These are phyloP conservation scores for Avahi laniger DNA, from an alignment of 2,797 vertebrate genomes.

Conservation along the genomic window DNA sequence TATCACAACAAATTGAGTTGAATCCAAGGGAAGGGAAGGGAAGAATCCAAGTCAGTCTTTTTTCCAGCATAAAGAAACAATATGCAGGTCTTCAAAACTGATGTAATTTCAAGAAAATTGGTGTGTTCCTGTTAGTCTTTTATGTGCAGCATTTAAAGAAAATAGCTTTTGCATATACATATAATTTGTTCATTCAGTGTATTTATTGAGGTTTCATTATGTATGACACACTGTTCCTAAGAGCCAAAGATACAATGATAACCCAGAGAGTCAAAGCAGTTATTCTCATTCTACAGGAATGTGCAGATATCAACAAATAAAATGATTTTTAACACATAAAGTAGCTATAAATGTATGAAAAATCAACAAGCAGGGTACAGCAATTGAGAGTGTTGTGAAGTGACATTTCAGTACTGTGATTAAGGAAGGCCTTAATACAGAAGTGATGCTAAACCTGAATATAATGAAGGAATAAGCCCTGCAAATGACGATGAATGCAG, in stretches of 20 bases:
- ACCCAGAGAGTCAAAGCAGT: neutral
- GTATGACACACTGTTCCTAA: neutral
- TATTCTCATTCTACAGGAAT: neutral
- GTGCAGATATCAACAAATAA: neutral
- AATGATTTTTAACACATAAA: neutral
- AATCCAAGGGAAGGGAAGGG: neutral
- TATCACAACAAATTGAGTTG: neutral
- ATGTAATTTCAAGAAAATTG: neutral
- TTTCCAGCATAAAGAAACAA: neutral
- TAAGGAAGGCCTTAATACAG: neutral
- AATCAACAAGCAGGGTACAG: neutral
- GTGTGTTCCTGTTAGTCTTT: neutral
- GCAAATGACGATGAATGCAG: neutral
- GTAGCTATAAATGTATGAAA: neutral
- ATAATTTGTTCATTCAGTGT: neutral
- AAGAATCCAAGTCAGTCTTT: neutral
- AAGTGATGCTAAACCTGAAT: neutral
- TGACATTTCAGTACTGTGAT: neutral
- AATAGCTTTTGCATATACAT: neutral
- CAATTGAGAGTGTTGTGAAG: neutral
- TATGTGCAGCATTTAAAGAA: neutral
- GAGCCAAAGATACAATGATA: neutral
- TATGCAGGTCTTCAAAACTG: neutral
- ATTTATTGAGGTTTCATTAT: neutral
- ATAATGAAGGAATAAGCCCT: neutral